phyloP scores from a whole-genome alignment of 2,113 vertebrate species.

The Forbesichthys agassizii region DNA sequence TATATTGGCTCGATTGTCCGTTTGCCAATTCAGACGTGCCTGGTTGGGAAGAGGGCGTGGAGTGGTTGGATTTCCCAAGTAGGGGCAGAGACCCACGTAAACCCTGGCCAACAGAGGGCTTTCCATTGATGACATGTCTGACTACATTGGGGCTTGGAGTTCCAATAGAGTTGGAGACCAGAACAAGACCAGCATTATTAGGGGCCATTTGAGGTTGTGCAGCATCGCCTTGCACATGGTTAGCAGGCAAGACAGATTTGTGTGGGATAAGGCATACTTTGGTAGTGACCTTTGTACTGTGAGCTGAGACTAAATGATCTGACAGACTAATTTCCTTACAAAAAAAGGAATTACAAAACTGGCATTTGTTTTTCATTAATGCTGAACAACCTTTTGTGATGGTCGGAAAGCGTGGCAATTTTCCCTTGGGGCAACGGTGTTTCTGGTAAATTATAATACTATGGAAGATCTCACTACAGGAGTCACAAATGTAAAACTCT shows the following conservation, averaged over 20 bases:
- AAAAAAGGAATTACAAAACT: constrained; percentile 54
- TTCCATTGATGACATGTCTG: constrained; percentile 34
- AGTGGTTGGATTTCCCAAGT: not conserved
- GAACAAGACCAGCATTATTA: not conserved
- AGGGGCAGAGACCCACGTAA: constrained; percentile 1
- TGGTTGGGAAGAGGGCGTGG: not conserved
- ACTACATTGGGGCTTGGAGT: constrained; percentile 3
- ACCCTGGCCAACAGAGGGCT: not conserved
- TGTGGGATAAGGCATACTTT: constrained; percentile 45
- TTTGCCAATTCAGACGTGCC: not conserved
- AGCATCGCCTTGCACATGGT: not conserved
- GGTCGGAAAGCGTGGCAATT: not conserved
- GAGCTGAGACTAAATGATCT: constrained; percentile 46
- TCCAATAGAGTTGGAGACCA: not conserved
- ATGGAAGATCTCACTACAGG: constrained; percentile 66
- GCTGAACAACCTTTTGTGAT: constrained; percentile 49
- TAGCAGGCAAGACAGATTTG: not conserved
- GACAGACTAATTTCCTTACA: constrained; percentile 35
- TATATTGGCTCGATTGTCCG: not conserved
- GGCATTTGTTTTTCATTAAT: constrained; percentile 45
- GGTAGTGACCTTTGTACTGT: constrained; percentile 53
- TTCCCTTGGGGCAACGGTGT: constrained; percentile 56
- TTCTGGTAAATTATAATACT: constrained; percentile 24
- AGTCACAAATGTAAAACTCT: constrained; percentile 56
- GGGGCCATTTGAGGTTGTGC: not conserved